phyloP scores from a whole-genome alignment of 1,140 invertebrate species.

The Drosophila kurseongensis region DNA sequence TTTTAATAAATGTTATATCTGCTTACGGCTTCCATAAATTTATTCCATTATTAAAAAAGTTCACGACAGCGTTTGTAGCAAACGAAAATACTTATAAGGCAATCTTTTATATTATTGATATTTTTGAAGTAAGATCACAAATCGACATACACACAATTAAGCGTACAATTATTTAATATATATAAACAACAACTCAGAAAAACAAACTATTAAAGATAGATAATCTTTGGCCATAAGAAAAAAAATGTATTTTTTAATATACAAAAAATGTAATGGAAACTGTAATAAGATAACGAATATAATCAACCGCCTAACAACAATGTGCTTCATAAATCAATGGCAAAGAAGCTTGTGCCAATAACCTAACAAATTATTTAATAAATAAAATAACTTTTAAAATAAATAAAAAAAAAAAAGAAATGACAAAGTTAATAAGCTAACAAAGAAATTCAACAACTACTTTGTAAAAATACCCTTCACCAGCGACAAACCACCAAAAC shows the following conservation, averaged over 20 bases:
- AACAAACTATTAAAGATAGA: not conserved
- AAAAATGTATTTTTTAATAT: not conserved
- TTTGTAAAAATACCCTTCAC: not conserved
- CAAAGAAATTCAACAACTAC: not conserved
- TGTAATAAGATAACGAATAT: too few species aligned
- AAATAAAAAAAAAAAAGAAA: not conserved
- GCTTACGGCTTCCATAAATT: conserved; percentile 5
- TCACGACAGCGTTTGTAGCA: not conserved
- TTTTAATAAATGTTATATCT: conserved; percentile 4
- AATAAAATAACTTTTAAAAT: not conserved
- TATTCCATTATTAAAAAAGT: too few species aligned
- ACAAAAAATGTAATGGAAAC: not conserved
- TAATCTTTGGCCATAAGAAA: too few species aligned
- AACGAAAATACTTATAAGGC: not conserved
- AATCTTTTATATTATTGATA: not conserved
- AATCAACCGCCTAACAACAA: not conserved
- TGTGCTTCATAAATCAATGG: not conserved
- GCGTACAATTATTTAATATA: not conserved
- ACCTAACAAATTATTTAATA: not conserved
- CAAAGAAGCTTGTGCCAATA: not conserved
- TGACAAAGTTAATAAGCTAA: conserved; percentile 4
- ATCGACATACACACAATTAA: not conserved
- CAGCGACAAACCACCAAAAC: not conserved
- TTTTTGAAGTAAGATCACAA: not conserved
- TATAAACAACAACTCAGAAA: not conserved